phyloP scores from a whole-genome alignment of 2,797 vertebrate species.

The Mus caroli region DNA sequence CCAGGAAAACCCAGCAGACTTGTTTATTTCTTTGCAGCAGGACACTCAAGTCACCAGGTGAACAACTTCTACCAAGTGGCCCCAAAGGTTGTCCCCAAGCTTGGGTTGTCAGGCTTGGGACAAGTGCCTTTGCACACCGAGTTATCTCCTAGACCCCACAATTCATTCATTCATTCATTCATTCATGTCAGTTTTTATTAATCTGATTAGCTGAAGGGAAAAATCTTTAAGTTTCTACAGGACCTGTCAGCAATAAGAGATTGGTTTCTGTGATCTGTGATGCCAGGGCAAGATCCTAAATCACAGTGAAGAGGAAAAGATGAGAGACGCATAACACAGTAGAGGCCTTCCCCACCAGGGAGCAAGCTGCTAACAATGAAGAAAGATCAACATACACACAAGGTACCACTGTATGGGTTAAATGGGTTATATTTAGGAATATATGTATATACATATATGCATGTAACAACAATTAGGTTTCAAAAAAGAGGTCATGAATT shows the following conservation, averaged over 20 bases:
- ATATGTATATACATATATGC: neutral
- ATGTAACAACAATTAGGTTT: neutral
- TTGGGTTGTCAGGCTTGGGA: neutral
- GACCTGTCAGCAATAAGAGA: neutral
- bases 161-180: neutral
- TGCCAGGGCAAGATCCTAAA: neutral
- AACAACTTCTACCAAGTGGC: neutral
- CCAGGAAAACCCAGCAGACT: neutral
- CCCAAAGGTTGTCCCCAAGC: no score
- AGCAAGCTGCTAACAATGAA: neutral
- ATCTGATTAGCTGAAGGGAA: constrained; percentile 4
- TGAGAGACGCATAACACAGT: neutral
- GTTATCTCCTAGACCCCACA: neutral
- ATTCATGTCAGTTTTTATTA: neutral
- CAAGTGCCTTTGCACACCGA: neutral
- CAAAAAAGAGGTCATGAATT: neutral
- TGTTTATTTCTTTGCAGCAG: neutral
- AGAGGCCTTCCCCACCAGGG: neutral
- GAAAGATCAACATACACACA: no score
- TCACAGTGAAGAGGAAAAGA: neutral
- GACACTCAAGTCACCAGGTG: neutral
- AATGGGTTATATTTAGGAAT: neutral
- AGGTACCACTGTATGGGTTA: no score
- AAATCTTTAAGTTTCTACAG: neutral
- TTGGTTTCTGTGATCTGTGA: neutral